Percentiles rank a stretch among this genome's conserved stretches.
phyloP scores from a whole-genome alignment of 2,797 vertebrate species.

The Typhlichthys subterraneus region DNA sequence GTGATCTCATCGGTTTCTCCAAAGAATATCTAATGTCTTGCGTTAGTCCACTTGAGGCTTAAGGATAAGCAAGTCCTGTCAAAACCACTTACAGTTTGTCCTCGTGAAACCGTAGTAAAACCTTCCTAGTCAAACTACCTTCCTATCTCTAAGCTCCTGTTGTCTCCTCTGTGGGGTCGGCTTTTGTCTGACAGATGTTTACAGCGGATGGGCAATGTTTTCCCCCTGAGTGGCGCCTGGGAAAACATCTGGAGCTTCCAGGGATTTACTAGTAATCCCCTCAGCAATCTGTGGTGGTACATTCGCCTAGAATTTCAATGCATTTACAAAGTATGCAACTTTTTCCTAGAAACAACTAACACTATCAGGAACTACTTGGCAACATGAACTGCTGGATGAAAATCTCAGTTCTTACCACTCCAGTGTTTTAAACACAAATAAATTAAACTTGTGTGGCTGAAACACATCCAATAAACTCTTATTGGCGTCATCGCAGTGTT shows the following conservation, averaged over 20 bases:
- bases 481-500: conserved; percentile 55
- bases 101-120: conserved; percentile 59
- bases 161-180: conserved; percentile 58
- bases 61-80: conserved; percentile 14
- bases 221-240: conserved; percentile 60
- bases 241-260: conserved; percentile 76
- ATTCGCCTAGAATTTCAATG: conserved; percentile 67
- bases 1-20: conserved; percentile 25
- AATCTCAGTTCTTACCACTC: conserved; percentile 66
- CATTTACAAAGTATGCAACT: conserved; percentile 58
- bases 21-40: conserved; percentile 18
- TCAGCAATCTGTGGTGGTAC: conserved; percentile 58
- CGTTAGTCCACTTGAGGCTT: conserved; percentile 35
- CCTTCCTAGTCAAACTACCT: conserved; percentile 61
- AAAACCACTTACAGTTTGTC: conserved; percentile 49
- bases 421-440: conserved; percentile 66
- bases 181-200: conserved; percentile 80
- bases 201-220: conserved; percentile 67
- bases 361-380: conserved; percentile 34
- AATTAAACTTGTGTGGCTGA: conserved; percentile 63
- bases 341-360: conserved; percentile 21
- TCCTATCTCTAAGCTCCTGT: conserved; percentile 59
- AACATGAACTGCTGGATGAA: conserved; percentile 52
- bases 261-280: conserved; percentile 74
- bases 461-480: conserved; percentile 60